Conservation (phyloP, 37 sponge, comb jelly and placozoan species). For the Chondrosia reniformis region DNA sequence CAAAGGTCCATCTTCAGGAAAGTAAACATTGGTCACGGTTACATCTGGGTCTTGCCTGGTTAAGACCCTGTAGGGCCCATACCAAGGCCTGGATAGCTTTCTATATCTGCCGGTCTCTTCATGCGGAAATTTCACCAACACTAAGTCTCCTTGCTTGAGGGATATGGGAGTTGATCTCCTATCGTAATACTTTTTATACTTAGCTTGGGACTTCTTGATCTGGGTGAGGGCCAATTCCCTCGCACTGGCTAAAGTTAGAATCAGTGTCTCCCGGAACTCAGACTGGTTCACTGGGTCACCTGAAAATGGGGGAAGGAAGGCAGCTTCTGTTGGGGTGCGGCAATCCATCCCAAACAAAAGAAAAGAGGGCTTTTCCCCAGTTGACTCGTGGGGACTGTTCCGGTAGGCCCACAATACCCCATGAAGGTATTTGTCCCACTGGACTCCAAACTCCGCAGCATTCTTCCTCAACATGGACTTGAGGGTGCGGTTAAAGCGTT, state of each 20-base stretch:
- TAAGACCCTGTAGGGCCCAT: conserved; percentile 15
- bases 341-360: conserved; percentile 24
- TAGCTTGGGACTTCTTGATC: conserved; percentile 27
- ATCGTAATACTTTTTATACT: conserved; percentile 19
- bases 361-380: conserved; percentile 23
- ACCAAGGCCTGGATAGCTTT: conserved; percentile 23
- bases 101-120: conserved; percentile 42
- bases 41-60: conserved; percentile 4
- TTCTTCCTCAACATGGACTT: neutral
- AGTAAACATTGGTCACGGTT: conserved; percentile 12
- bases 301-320: neutral
- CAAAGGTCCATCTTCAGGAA: conserved; percentile 3
- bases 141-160: conserved; percentile 25
- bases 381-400: conserved; percentile 26
- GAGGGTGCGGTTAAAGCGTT: conserved; percentile 30
- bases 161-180: neutral
- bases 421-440: conserved; percentile 18
- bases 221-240: neutral
- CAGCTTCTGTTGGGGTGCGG: conserved; percentile 14
- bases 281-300: neutral
- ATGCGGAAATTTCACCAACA: conserved; percentile 39
- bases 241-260: conserved; percentile 8
- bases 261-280: conserved; percentile 12
- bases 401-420: conserved; percentile 24
- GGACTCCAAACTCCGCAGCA: conserved; percentile 2